Evolutionary conservation across 2,888 invertebrate species (phyloP), one percentile per base, ranked within the genome.

Genomic region (Andrena marginata): DNA sequence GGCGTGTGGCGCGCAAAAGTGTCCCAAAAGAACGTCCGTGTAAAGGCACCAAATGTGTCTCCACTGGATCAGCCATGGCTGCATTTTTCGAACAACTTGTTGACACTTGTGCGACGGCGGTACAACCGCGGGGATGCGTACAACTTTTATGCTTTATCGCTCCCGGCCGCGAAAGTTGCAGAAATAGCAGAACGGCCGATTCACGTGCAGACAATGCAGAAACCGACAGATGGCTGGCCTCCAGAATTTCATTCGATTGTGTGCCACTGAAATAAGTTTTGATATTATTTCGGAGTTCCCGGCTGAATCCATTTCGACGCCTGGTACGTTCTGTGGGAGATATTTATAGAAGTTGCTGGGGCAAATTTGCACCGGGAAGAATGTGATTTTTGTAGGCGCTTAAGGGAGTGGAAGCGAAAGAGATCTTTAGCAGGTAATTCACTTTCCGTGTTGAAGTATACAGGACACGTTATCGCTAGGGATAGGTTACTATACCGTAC

Each of bases 71-170:
- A 78, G 62, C 48, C 54, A 31, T 48, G 59, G 62, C 48, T 75
- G 74, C 73, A 88, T 89, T 87, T 89, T 87, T 89, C 88, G 80
- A 60, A 49, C 82, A 76, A 89, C 86, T 89, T 87, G 89, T 88
- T 89, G 89, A 88, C 89, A 75, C 80, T 83, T 82, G 71, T 70
- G 83, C 72, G 51, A 48, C 26, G 64, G 23, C 20, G 29, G 54
- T 56, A 70, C 59, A 49, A 68, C 49, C 60, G 42, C 51, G 35
- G 69, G 75, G 74, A 84, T 68, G 80, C 85, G 78, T 78, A 74
- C 83, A 85, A 89, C 82, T 89, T 89, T 84, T 76, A 68, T 71
- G 82, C 82, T 87, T 86, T 86, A 86, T 88, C 85, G 87, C 78
- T 35, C 60, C 42, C 68, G 48, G 0, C 16, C 77, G 49, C 51